Evolutionary conservation across 2,113 vertebrate species (phyloP).

Genomic region (Prochilodus magdalenae): DNA sequence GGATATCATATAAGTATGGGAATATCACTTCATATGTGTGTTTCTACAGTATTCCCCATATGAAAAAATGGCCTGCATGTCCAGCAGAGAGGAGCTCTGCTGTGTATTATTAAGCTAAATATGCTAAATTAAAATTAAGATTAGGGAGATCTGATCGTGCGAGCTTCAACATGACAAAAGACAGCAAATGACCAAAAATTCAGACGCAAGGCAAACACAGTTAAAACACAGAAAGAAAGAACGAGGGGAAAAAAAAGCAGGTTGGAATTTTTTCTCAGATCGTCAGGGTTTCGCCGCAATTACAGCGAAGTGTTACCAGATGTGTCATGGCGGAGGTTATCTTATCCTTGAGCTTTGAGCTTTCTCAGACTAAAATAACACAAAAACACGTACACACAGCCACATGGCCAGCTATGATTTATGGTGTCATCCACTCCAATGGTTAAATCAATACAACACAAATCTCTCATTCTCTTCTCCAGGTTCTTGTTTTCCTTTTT

Average conservation of each 20-base stretch:
- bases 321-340: slow-evolving; percentile 52
- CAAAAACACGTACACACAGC: slow-evolving; percentile 40
- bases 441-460: slow-evolving; percentile 39
- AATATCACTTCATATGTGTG: too few species aligned
- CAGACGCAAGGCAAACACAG: slow-evolving; percentile 48
- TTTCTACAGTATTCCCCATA: background rate
- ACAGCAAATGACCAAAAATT: slow-evolving; percentile 34
- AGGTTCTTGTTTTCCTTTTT: background rate
- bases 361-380: slow-evolving; percentile 56
- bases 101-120: background rate
- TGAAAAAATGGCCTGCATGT: background rate
- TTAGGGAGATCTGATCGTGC: slow-evolving; percentile 7
- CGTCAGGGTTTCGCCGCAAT: slow-evolving; percentile 55
- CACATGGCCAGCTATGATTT: slow-evolving; percentile 50
- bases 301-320: slow-evolving; percentile 55
- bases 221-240: too few species aligned
- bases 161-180: slow-evolving; percentile 1
- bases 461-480: background rate
- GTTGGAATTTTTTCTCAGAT: slow-evolving; percentile 55
- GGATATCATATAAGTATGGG: too few species aligned
- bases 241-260: slow-evolving; percentile 25
- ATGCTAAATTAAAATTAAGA: background rate
- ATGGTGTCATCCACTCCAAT: slow-evolving; percentile 42
- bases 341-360: slow-evolving; percentile 56
- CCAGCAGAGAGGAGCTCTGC: background rate